phyloP scores from a whole-genome alignment of 2,113 vertebrate species.

The Solea senegalensis region DNA sequence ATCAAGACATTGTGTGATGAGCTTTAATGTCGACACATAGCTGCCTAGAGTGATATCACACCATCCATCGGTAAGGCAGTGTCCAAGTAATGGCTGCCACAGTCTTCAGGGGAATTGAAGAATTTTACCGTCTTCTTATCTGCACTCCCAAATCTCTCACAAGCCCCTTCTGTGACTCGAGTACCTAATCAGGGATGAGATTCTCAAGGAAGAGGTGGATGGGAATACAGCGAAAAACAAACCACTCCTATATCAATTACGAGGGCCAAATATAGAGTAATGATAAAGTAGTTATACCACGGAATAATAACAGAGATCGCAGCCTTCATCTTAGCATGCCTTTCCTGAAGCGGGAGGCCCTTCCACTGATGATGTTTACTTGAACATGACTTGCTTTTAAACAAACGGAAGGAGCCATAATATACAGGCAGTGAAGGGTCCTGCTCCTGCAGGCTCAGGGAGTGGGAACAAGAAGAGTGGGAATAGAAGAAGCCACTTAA shows the following conservation, averaged over 20 bases:
- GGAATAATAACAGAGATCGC: constrained; percentile 44
- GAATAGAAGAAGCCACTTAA: constrained; percentile 6
- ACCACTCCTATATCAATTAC: constrained; percentile 65
- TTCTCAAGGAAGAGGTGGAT: constrained; percentile 36
- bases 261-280: constrained; percentile 56
- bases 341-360: constrained; percentile 38
- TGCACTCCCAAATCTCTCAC: constrained; percentile 48
- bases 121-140: constrained; percentile 42
- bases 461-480: constrained; percentile 3
- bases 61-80: background rate
- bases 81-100: background rate
- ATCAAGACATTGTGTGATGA: constrained; percentile 13
- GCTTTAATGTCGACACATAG: constrained; percentile 7
- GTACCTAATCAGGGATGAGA: constrained; percentile 27
- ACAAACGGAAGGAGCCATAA: constrained; percentile 66
- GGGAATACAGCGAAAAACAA: constrained; percentile 58
- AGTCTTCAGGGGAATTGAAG: constrained; percentile 25
- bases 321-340: constrained; percentile 28
- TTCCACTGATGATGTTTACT: constrained; percentile 63
- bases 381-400: constrained; percentile 38
- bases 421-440: constrained; percentile 63
- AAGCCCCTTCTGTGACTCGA: constrained; percentile 10
- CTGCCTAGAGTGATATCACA: constrained; percentile 18
- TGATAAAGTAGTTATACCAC: constrained; percentile 53
- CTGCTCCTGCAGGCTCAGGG: constrained; percentile 5